These are phyloP conservation scores for Leptopilina syphax DNA, from an alignment of 2,888 invertebrate species.

Conservation along the genomic window DNA sequence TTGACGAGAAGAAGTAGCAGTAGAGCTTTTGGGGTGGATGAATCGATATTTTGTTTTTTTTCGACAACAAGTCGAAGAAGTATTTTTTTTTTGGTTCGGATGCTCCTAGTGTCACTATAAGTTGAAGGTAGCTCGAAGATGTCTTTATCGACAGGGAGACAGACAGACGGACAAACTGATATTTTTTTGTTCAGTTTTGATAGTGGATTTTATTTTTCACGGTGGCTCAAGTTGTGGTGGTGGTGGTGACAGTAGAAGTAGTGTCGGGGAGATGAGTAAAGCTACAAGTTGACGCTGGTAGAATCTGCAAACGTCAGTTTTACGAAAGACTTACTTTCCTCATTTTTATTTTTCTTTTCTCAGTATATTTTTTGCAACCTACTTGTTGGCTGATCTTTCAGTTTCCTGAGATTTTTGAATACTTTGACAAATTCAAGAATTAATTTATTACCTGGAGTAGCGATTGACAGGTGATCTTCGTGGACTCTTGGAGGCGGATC, in stretches of 20 bases:
- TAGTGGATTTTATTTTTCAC: constrained; percentile 70
- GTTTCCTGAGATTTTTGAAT: constrained; percentile 62
- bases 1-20: constrained; percentile 70
- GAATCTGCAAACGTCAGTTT: constrained; percentile 77
- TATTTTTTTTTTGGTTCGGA: constrained; percentile 67
- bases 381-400: constrained; percentile 39
- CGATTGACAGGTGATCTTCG: constrained; percentile 64
- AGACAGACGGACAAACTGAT: constrained; percentile 58
- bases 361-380: too few species aligned
- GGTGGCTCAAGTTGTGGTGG: constrained; percentile 66
- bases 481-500: constrained; percentile 72
- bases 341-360: constrained; percentile 42
- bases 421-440: constrained; percentile 44
- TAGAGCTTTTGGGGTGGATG: constrained; percentile 69
- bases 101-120: constrained; percentile 71
- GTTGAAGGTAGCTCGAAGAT: constrained; percentile 71
- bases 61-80: constrained; percentile 64
- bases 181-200: constrained; percentile 69
- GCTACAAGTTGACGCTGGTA: constrained; percentile 76
- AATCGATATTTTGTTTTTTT: constrained; percentile 69
- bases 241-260: constrained; percentile 67
- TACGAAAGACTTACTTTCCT: constrained; percentile 72
- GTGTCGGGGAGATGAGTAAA: constrained; percentile 76
- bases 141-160: constrained; percentile 68
- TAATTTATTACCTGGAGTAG: constrained; percentile 68